These are phyloP conservation scores for Onchidella celtica DNA, from an alignment of 2,888 invertebrate genomes.

Conservation along the genomic window DNA sequence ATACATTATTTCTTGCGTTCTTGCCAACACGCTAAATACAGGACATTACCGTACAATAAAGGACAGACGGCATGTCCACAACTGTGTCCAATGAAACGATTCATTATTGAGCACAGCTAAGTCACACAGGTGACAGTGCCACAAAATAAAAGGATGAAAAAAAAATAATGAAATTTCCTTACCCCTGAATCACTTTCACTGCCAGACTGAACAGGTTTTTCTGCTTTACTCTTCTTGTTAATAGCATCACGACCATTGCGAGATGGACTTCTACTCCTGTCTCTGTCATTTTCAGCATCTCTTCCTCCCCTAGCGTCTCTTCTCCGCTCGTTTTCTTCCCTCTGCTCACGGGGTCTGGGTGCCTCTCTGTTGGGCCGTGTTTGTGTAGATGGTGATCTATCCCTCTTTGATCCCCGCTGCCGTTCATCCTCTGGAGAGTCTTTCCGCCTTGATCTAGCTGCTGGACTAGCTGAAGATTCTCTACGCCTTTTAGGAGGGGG, in stretches of 20 bases:
- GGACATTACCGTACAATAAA: too few relatives aligned
- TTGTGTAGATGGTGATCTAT: not conserved
- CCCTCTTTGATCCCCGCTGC: conserved; percentile 2
- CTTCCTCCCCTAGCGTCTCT: conserved; percentile 16
- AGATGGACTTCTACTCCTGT: conserved; percentile 21
- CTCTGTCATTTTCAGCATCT: conserved; percentile 40
- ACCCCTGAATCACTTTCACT: conserved; percentile 63
- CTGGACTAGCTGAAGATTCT: conserved; percentile 48
- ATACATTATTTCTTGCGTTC: too few relatives aligned
- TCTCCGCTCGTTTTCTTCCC: conserved; percentile 47
- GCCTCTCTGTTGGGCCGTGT: conserved; percentile 5
- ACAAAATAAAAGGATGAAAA: too few relatives aligned
- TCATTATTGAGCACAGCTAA: too few relatives aligned
- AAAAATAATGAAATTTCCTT: not conserved
- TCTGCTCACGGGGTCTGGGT: conserved; percentile 12
- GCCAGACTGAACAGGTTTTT: conserved; percentile 53
- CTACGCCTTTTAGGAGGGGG: conserved; percentile 36
- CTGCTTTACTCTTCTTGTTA: conserved; percentile 33
- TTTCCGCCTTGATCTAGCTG: conserved; percentile 18
- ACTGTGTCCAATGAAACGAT: too few relatives aligned
- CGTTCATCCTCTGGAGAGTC: conserved; percentile 23
- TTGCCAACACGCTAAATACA: too few relatives aligned
- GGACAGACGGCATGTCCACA: too few relatives aligned
- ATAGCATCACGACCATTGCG: conserved; percentile 36
- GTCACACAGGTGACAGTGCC: too few relatives aligned